Evolutionary conservation across 2,113 vertebrate genomes (phyloP).

Genomic region (Recurvirostra avosetta): DNA sequence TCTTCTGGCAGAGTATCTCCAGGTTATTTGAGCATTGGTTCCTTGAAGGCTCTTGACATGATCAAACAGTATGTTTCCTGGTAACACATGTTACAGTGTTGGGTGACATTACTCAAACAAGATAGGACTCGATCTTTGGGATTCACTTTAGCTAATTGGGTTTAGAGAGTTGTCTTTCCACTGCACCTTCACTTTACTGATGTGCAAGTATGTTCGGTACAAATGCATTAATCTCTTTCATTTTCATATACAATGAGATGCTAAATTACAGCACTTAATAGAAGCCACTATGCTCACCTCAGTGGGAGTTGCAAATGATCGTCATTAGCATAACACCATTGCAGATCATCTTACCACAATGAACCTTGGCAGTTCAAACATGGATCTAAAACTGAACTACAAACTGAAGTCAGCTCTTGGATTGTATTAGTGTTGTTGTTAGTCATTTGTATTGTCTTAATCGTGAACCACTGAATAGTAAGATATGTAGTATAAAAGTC

Average conservation of each 20-base stretch:
- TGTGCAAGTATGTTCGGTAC: neutral
- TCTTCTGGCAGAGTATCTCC: neutral
- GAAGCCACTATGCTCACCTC: neutral
- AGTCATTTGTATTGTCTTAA: neutral
- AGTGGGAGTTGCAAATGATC: neutral
- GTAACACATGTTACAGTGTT: neutral
- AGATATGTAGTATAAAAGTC: neutral
- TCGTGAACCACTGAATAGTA: neutral
- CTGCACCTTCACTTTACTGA: neutral
- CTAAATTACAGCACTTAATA: neutral
- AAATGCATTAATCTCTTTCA: neutral
- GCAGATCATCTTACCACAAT: neutral
- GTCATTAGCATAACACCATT: neutral
- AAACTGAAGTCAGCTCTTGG: neutral
- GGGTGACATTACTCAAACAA: slow-evolving; percentile 27
- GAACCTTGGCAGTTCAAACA: neutral
- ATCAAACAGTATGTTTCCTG: neutral
- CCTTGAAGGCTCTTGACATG: neutral
- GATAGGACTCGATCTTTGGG: neutral
- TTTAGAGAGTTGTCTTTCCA: slow-evolving; percentile 23
- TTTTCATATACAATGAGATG: neutral
- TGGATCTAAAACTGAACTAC: neutral
- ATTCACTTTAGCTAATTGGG: neutral
- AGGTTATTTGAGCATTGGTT: neutral
- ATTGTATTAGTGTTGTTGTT: neutral